phyloP scores from a whole-genome alignment of 2,797 vertebrate species.

The Phrynocephalus vlangalii region DNA sequence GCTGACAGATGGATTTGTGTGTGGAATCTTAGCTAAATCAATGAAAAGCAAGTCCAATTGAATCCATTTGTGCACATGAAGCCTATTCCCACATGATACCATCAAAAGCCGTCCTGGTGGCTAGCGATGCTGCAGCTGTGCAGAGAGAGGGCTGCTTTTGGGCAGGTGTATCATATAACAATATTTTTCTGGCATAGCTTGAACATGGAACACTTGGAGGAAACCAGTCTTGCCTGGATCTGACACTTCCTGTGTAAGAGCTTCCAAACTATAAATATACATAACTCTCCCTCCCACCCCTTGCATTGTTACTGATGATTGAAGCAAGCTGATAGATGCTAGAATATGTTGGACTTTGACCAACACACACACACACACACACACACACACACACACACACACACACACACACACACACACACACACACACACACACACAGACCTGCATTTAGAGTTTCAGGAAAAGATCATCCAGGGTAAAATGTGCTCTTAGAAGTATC shows the following conservation, averaged over 20 bases:
- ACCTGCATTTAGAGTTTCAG: constrained; percentile 60
- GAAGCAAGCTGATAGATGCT: constrained; percentile 51
- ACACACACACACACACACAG: constrained; percentile 7
- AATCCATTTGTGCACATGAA: constrained; percentile 38
- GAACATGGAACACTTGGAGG: constrained; percentile 43
- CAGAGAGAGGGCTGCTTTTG: background rate
- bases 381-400: background rate
- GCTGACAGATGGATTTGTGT: constrained; percentile 3
- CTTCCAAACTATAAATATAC: constrained; percentile 48
- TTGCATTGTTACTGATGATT: constrained; percentile 41
- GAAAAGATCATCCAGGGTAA: constrained; percentile 56
- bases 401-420: background rate
- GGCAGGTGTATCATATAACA: constrained; percentile 18
- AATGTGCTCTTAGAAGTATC: constrained; percentile 38
- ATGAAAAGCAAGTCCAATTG: constrained; percentile 32
- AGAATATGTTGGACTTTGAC: constrained; percentile 32
- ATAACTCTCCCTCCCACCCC: constrained; percentile 49
- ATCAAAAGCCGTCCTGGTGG: constrained; percentile 21
- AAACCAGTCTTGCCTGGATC: constrained; percentile 54
- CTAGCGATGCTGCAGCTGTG: constrained; percentile 2
- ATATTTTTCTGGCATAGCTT: constrained; percentile 34
- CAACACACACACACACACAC: constrained; percentile 29
- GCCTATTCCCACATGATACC: constrained; percentile 23
- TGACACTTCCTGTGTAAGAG: constrained; percentile 67
- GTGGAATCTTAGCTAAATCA: constrained; percentile 35